Evolutionary conservation across 2,888 invertebrate genomes (phyloP).

Genomic region (Quadroppia sp.): DNA sequence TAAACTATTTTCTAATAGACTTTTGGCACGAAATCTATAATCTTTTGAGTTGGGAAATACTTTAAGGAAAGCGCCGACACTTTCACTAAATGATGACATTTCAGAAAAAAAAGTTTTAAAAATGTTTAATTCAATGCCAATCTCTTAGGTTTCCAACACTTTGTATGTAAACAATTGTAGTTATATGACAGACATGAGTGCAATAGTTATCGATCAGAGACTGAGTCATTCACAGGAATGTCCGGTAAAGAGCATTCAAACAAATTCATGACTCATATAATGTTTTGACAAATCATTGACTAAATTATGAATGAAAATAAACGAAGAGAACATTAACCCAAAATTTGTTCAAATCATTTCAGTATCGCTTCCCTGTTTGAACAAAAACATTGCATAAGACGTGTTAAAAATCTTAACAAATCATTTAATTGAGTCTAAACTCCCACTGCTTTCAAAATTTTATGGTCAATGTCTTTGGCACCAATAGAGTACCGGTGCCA

Average conservation of each 20-base stretch:
- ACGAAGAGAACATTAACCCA: background rate
- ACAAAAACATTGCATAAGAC: background rate
- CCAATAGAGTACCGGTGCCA: too few species aligned
- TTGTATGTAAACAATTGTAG: too few species aligned
- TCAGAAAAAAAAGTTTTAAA: too few species aligned
- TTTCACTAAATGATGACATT: too few species aligned
- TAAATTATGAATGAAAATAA: background rate
- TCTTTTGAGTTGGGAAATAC: background rate
- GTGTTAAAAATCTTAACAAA: background rate
- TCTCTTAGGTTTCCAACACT: too few species aligned
- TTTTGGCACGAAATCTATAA: background rate
- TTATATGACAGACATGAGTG: background rate
- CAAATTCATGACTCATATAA: conserved; percentile 14
- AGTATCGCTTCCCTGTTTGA: background rate
- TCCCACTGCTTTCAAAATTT: background rate
- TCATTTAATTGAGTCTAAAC: background rate
- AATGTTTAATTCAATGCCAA: too few species aligned
- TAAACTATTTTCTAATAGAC: background rate
- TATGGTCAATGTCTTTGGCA: too few species aligned
- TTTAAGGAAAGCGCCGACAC: background rate
- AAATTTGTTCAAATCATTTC: background rate
- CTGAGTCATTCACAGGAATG: background rate
- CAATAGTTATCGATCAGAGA: conserved; percentile 1
- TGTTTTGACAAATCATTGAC: background rate
- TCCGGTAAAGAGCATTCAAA: background rate